Evolutionary conservation across 1,140 invertebrate species (phyloP), one percentile per base, ranked within the genome.

Genomic region (Drosophila gunungcola): DNA sequence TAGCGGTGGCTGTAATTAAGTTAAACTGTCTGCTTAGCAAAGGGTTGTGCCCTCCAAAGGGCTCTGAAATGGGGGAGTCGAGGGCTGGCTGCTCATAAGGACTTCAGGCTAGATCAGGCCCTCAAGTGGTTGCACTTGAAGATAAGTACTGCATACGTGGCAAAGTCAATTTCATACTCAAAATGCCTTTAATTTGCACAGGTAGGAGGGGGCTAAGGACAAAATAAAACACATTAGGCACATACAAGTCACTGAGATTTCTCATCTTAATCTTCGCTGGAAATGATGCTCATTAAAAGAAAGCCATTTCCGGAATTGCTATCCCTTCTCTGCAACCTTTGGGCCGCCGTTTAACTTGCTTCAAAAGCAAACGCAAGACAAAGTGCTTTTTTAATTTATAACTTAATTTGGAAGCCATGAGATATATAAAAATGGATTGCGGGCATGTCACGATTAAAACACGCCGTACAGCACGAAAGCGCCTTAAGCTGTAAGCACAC

Each of bases 1-100:
- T 78, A 70, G 62, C 75, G 63, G 79, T 61, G 70, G 42, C 79
- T 64, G 75, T 86, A 88, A 88, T 86, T 89, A 89, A 86, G 84
- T 89, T 86, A 80, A 89, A 83, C 67, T 83, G 76, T 65, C 69
- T 74, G 82, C 43, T 54, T 70, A 53, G 73, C 53, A 38, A 38
- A 39, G 21, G 41, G 38, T n/a, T 12, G 42, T 9, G 21, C 57
- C 9, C 10, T 54, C 10, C 13, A 51, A 67, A 29, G 25, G 64
- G 36, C 16, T 38, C 16, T 9, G 25, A 29, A 70, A 21, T 39
- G 63, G 34, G 11, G 27, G 21, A 54, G 48, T 68, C 48, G 43
- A 69, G 62, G 45, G 57, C 11, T 7, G 58, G 13, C 13, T 54
- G 49, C n/a, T 69, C 41, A 32, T 32, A 12, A 34, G 45, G 41